Base-by-base conservation (phyloP, 2,888 invertebrate species). In the Metallyticus violacea region DNA sequence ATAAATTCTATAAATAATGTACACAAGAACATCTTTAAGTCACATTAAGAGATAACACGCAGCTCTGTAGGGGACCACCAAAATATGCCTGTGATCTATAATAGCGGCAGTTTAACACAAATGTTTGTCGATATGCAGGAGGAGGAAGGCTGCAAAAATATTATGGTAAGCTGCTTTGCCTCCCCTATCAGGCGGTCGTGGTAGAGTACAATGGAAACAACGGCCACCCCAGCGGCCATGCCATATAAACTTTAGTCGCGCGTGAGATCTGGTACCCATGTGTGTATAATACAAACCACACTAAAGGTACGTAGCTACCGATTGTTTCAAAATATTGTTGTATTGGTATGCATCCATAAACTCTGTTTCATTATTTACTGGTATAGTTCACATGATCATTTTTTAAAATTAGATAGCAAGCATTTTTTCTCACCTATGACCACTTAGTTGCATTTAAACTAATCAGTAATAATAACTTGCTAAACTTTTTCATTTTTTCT, bases 71-170 rank as follows among this genome's bases (percentile, higher is more conserved):
- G 40, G 15, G 22, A 62, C 40, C 40, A 22, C 22, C 22, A 62
- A 15, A 62, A 62, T 62, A 62, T 22, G 40, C 22, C 15, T 62
- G 40, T 62, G 40, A 83, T 83, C 83, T 77, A 83, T 77, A 77
- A 77, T 29, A 62, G 28, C 77, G 62, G 83, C 83, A 77, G 83
- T 83, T 83, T 83, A 83, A 83, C 83, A 83, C 77, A 83, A 83
- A 83, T 83, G 83, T 83, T 83, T 83, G 40, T 22, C 40, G 40
- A 62, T 62, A 62, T 22, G 28, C 83, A 83, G 83, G 28, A 83
- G 83, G 77, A 77, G 77, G 77, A 83, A 83, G 29, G 83, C 83
- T 83, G 83, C 25, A 77, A 77, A 62, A 62, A 62, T 62, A 62
- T 62, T 62, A 62, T 62, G 40, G 9, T 62, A 62, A 62, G 40